These are phyloP conservation scores for Hypomecis punctinalis DNA, from an alignment of 2,888 invertebrate species.

Conservation along the genomic window DNA sequence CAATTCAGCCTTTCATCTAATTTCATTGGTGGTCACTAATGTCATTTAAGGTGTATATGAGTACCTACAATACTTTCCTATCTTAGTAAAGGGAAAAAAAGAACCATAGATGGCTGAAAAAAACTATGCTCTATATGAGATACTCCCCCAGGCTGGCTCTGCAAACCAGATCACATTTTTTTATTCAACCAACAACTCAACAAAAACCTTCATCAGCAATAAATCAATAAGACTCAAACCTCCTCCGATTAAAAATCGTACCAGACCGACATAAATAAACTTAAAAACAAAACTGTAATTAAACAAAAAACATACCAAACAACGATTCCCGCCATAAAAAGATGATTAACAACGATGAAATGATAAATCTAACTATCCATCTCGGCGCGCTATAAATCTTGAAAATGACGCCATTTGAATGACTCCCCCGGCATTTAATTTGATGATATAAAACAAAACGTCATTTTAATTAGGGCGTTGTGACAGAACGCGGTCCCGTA, in stretches of 20 bases:
- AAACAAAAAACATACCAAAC: constrained; percentile 43
- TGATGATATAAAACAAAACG: constrained; percentile 76
- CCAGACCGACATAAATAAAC: constrained; percentile 43
- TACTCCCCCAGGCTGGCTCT: no score
- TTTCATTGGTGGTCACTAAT: no score
- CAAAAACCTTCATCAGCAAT: constrained; percentile 39
- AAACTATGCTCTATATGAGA: no score
- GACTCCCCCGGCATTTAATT: constrained; percentile 60
- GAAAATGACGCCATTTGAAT: constrained; percentile 40
- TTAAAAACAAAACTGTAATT: constrained; percentile 49
- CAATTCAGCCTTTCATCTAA: no score
- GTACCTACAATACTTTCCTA: no score
- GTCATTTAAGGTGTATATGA: no score
- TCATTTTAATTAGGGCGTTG: constrained; percentile 74
- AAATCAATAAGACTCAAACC: constrained; percentile 45
- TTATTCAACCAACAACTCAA: constrained; percentile 9
- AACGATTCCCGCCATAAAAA: constrained; percentile 65
- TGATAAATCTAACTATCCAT: constrained; percentile 68
- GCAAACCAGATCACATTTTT: neutral
- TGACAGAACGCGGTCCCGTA: constrained; percentile 58
- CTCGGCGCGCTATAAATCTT: constrained; percentile 56
- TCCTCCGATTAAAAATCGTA: constrained; percentile 34
- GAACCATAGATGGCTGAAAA: no score
- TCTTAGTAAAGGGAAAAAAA: no score
- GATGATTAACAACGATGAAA: constrained; percentile 59